Conservation (phyloP, 2,113 vertebrate genomes). For the Nicator chloris region DNA sequence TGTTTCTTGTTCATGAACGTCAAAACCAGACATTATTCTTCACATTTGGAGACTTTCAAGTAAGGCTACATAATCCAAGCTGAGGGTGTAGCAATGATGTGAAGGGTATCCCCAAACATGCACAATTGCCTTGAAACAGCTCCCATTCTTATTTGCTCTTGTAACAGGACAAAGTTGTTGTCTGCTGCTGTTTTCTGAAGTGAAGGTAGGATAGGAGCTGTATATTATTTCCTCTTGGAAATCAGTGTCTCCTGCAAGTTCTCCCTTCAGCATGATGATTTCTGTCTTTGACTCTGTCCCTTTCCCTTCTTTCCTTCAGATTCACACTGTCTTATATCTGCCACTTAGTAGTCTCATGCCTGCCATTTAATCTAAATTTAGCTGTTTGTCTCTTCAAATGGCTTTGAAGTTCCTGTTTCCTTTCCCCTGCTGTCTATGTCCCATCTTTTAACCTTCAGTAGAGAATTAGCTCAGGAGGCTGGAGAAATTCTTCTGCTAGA, state of each 20-base stretch:
- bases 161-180: background rate
- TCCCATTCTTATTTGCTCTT: background rate
- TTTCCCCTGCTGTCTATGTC: background rate
- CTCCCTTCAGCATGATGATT: background rate
- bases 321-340: background rate
- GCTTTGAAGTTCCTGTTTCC: background rate
- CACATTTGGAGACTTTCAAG: background rate
- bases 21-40: background rate
- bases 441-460: background rate
- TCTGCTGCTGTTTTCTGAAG: background rate
- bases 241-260: background rate
- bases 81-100: background rate
- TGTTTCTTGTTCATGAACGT: background rate
- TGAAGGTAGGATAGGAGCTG: background rate
- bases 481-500: background rate
- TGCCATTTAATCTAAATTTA: background rate
- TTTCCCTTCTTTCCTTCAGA: background rate
- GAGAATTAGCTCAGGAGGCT: background rate
- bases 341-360: background rate
- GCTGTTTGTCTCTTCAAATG: background rate
- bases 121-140: background rate
- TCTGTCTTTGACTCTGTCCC: background rate
- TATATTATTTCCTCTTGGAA: background rate
- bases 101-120: background rate
- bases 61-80: background rate